A percentile compares a stretch with the other conserved stretches of the same genome.
Conservation (phyloP, 2,888 invertebrate genomes). For the Bombylius major region DNA sequence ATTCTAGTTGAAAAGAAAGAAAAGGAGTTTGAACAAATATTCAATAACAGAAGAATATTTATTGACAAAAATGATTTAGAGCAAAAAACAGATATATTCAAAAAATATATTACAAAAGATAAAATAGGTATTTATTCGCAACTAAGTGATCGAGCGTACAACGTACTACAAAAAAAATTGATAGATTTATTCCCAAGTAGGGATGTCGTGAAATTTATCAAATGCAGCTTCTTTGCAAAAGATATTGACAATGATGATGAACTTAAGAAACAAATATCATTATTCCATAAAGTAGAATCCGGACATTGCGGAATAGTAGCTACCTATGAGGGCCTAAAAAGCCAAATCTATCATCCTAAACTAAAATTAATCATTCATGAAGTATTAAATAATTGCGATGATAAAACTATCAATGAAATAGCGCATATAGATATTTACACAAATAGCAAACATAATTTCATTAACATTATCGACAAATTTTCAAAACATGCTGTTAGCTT, state of each 20-base stretch:
- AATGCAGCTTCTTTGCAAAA: not conserved
- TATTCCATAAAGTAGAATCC: too few relatives aligned
- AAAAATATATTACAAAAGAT: too few relatives aligned
- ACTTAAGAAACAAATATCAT: too few relatives aligned
- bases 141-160: not conserved
- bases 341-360: too few relatives aligned
- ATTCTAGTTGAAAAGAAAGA: slow-evolving; percentile 3
- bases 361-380: not conserved
- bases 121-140: not conserved
- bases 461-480: slow-evolving; percentile 1
- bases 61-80: too few relatives aligned
- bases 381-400: not conserved
- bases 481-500: not conserved
- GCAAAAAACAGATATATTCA: too few relatives aligned
- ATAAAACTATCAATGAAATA: not conserved
- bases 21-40: not conserved
- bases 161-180: not conserved
- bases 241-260: too few relatives aligned
- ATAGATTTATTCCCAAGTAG: not conserved
- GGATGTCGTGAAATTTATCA: not conserved
- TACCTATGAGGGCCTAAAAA: too few relatives aligned
- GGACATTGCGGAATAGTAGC: too few relatives aligned
- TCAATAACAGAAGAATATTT: too few relatives aligned
- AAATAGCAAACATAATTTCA: not conserved
- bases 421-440: not conserved